Conservation (phyloP, 2,888 invertebrate species). For the Steinernema carpocapsae region DNA sequence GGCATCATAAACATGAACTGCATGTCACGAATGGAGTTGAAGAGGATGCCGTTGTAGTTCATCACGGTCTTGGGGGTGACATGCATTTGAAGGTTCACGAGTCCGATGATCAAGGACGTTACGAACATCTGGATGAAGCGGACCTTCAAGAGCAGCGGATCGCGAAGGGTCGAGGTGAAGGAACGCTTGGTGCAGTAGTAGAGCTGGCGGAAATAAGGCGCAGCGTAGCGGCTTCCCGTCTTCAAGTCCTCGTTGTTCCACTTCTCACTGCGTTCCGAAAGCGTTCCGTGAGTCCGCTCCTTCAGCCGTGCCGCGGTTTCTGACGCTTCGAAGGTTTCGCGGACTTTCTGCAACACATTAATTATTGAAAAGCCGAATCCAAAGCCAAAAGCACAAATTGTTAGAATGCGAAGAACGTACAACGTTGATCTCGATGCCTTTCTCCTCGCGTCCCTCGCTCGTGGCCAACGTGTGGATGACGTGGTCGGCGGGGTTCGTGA, state of each 20-base stretch:
- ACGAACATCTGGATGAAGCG: conserved; percentile 85
- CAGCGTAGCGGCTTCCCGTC: conserved; percentile 75
- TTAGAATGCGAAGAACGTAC: not conserved
- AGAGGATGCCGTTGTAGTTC: conserved; percentile 89
- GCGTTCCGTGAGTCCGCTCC: not conserved
- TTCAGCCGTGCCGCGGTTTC: not conserved
- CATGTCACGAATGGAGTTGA: conserved; percentile 88
- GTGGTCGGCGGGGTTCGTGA: conserved; percentile 66
- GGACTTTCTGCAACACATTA: conserved; percentile 4
- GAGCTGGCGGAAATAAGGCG: conserved; percentile 86
- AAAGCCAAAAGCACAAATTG: not conserved
- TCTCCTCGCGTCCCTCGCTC: not conserved
- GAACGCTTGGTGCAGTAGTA: conserved; percentile 87
- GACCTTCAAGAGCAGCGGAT: conserved; percentile 86
- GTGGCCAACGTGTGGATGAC: conserved; percentile 59
- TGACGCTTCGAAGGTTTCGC: conserved; percentile 27
- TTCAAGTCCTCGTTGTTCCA: not conserved
- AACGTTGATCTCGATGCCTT: conserved; percentile 5
- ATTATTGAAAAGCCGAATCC: not conserved
- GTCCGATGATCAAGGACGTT: conserved; percentile 81
- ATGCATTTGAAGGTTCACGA: conserved; percentile 79
- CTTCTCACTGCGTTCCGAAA: conserved; percentile 6
- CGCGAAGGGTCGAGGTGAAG: conserved; percentile 85
- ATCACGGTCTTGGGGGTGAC: conserved; percentile 83
- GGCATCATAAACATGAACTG: conserved; percentile 91